Conservation (phyloP, 1,140 invertebrate genomes). For the Argopecten irradians region DNA sequence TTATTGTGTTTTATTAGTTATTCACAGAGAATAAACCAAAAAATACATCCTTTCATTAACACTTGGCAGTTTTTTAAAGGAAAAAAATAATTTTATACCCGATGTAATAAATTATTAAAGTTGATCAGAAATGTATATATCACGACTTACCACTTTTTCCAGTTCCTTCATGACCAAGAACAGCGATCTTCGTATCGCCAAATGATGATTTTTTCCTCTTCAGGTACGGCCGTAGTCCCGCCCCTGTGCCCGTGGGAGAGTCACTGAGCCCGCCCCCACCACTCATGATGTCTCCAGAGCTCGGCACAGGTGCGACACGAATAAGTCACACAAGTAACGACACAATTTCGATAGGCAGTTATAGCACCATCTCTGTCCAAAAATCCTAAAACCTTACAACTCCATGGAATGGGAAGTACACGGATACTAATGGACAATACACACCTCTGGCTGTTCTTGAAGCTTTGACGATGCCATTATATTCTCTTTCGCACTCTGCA, state of each 20-base stretch:
- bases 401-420: neutral
- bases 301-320: neutral
- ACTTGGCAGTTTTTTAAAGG: too few species aligned
- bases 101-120: too few species aligned
- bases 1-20: too few species aligned
- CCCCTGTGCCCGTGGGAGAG: constrained; percentile 42
- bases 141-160: constrained; percentile 70
- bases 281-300: constrained; percentile 52
- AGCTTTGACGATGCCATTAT: neutral
- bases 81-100: too few species aligned
- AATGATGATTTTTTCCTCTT: constrained; percentile 72
- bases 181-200: constrained; percentile 73
- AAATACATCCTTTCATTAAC: too few species aligned
- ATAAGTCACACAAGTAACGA: neutral
- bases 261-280: constrained; percentile 44
- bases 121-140: too few species aligned
- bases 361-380: neutral
- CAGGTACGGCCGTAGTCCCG: constrained; percentile 65
- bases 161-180: constrained; percentile 68
- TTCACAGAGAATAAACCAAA: neutral
- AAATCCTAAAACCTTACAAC: neutral
- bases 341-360: neutral
- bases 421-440: neutral
- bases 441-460: neutral
- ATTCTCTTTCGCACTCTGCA: neutral